These are phyloP conservation scores for Mastacembelus armatus DNA, from an alignment of 2,797 vertebrate genomes.

Conservation along the genomic window DNA sequence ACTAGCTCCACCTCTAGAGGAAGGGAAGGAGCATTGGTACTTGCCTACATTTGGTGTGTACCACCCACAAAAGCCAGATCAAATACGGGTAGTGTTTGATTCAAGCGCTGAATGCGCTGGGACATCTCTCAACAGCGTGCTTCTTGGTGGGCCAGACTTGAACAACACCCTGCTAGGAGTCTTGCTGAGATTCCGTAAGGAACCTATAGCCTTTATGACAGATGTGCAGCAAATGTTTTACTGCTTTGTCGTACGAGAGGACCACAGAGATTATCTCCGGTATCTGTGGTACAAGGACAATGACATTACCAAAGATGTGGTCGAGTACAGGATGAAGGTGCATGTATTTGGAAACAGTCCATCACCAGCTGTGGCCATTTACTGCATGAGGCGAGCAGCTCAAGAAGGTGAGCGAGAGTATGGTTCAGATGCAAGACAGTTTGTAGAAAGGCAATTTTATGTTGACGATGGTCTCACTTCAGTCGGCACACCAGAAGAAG, in stretches of 20 bases:
- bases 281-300: constrained; percentile 14
- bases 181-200: neutral
- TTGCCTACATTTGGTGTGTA: constrained; percentile 16
- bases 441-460: neutral
- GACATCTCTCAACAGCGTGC: neutral
- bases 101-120: neutral
- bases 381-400: constrained; percentile 10
- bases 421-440: neutral
- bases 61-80: neutral
- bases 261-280: neutral
- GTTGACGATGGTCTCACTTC: constrained; percentile 9
- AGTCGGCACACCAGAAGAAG: neutral
- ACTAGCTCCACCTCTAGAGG: neutral
- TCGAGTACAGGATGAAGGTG: constrained; percentile 13
- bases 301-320: neutral
- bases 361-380: constrained; percentile 6
- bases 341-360: too few relatives aligned
- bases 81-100: neutral
- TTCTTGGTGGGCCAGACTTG: constrained; percentile 8
- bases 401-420: neutral
- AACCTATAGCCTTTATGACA: neutral
- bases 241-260: neutral
- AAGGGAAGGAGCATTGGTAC: constrained; percentile 24
- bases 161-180: constrained; percentile 10
- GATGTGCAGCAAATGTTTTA: constrained; percentile 15